A percentile compares a stretch with the other conserved stretches of the same genome.
These are phyloP conservation scores for Mormyrops attenuatus DNA, from an alignment of 2,797 vertebrate species.

Conservation along the genomic window DNA sequence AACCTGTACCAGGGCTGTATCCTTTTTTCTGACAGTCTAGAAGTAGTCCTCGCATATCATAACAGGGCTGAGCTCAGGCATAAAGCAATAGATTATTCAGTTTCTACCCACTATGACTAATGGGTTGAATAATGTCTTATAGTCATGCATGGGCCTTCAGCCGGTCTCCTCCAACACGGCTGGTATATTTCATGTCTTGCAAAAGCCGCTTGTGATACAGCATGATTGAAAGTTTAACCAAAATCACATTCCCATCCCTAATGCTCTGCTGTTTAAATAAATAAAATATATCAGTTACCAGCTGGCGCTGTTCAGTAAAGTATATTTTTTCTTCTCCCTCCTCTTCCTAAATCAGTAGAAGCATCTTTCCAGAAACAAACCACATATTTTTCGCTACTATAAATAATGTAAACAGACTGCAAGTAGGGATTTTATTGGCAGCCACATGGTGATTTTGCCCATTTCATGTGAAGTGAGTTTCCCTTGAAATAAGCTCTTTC, in stretches of 20 bases:
- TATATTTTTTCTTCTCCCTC: not conserved
- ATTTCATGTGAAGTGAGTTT: not conserved
- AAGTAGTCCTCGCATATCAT: not conserved
- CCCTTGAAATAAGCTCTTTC: not conserved
- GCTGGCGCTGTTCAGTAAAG: constrained; percentile 23
- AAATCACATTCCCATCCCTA: constrained; percentile 21
- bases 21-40: not conserved
- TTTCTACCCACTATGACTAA: constrained; percentile 11
- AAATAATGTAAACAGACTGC: not conserved
- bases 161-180: not conserved
- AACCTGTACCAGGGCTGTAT: not conserved
- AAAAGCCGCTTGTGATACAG: not conserved
- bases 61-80: not conserved
- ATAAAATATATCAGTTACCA: constrained; percentile 49
- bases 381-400: not conserved
- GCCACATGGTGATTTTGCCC: not conserved
- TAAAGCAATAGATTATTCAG: constrained; percentile 3
- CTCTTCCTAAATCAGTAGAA: not conserved
- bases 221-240: constrained; percentile 13
- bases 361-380: not conserved
- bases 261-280: constrained; percentile 50
- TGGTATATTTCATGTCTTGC: not conserved
- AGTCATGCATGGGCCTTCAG: not conserved
- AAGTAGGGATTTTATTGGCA: not conserved
- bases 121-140: not conserved